Conservation (phyloP, 2,888 invertebrate genomes). For the Trichopoda pennipes region DNA sequence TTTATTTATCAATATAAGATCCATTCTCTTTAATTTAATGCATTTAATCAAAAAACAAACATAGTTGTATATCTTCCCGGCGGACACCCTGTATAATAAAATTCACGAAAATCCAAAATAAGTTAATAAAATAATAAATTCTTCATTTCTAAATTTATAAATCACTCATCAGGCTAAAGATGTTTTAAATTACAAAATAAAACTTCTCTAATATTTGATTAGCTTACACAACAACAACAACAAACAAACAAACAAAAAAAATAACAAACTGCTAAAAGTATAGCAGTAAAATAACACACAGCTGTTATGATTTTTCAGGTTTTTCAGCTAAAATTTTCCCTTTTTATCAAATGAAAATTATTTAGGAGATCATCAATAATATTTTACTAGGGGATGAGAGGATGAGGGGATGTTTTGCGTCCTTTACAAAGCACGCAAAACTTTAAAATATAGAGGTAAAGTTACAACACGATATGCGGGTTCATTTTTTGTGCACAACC, state of each 20-base stretch:
- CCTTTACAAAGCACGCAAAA: constrained; percentile 19
- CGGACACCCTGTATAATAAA: too few relatives aligned
- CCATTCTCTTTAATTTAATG: too few relatives aligned
- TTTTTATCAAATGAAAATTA: constrained; percentile 33
- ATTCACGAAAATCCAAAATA: too few relatives aligned
- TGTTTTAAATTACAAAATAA: constrained; percentile 7
- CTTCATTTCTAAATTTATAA: too few relatives aligned
- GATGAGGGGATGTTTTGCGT: constrained; percentile 43
- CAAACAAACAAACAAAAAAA: too few relatives aligned
- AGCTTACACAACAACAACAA: not conserved
- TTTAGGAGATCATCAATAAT: constrained; percentile 39
- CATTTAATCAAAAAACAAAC: too few relatives aligned
- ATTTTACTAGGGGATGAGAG: constrained; percentile 25
- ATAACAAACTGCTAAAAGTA: not conserved
- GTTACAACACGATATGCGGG: constrained; percentile 65
- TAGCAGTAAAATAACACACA: constrained; percentile 4
- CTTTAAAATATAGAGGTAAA: constrained; percentile 10
- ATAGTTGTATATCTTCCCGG: too few relatives aligned
- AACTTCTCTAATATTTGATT: constrained; percentile 2
- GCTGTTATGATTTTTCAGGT: constrained; percentile 46
- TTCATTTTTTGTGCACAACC: constrained; percentile 66
- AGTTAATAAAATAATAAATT: too few relatives aligned
- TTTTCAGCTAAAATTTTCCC: constrained; percentile 8
- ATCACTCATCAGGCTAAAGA: constrained; percentile 28
- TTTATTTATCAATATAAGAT: too few relatives aligned